phyloP scores from a whole-genome alignment of 2,888 invertebrate genomes.

The Fragum sueziense region DNA sequence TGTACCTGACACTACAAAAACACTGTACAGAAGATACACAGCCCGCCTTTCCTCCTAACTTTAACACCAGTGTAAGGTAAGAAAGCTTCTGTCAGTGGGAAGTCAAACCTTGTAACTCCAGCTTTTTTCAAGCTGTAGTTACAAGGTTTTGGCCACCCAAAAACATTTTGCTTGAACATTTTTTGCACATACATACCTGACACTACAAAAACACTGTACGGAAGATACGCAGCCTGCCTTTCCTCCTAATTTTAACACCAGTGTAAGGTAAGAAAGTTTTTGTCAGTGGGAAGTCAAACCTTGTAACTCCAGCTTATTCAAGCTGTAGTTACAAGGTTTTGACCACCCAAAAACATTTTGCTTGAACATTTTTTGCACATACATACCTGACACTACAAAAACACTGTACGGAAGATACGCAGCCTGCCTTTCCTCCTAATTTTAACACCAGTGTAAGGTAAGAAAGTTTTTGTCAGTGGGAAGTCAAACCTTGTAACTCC shows the following conservation, averaged over 20 bases:
- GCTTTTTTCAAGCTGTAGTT: neutral
- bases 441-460: neutral
- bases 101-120: slow-evolving; percentile 42
- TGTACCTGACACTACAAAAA: slow-evolving; percentile 68
- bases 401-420: slow-evolving; percentile 68
- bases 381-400: slow-evolving; percentile 68
- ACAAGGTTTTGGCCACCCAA: too few relatives aligned
- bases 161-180: neutral
- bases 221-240: too few relatives aligned
- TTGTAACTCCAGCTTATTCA: too few relatives aligned
- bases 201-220: too few relatives aligned
- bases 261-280: slow-evolving; percentile 60
- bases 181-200: too few relatives aligned
- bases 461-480: too few relatives aligned
- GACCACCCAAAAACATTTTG: too few relatives aligned
- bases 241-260: too few relatives aligned
- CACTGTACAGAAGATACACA: slow-evolving; percentile 68
- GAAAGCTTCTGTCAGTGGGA: neutral
- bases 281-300: too few relatives aligned
- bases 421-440: slow-evolving; percentile 60
- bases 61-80: slow-evolving; percentile 8
- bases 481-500: too few relatives aligned
- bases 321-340: too few relatives aligned
- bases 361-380: too few relatives aligned
- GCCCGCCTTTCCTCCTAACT: slow-evolving; percentile 61